These are phyloP conservation scores for Lepidocolaptes lacrymiger DNA, from an alignment of 2,797 vertebrate species.

Conservation along the genomic window DNA sequence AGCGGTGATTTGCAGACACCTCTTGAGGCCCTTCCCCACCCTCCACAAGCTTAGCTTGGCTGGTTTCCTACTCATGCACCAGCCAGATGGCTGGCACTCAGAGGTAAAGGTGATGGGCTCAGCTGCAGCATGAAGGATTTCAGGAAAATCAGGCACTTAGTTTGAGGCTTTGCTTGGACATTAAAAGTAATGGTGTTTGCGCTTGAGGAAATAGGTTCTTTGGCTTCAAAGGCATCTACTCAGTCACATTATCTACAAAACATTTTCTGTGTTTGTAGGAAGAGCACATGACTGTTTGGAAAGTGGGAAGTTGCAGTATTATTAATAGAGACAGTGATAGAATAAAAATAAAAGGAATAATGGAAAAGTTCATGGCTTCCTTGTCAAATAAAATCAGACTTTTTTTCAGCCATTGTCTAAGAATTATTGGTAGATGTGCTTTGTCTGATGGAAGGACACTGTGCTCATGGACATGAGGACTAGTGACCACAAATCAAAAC, in stretches of 20 bases:
- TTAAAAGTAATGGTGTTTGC: neutral
- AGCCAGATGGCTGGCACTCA: neutral
- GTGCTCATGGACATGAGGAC: neutral
- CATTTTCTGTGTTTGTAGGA: neutral
- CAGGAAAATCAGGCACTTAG: neutral
- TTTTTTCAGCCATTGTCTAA: neutral
- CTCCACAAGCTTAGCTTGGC: neutral
- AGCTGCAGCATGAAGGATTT: neutral
- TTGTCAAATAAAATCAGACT: neutral
- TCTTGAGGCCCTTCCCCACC: neutral
- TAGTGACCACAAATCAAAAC: neutral
- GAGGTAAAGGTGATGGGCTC: neutral
- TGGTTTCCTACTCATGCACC: neutral
- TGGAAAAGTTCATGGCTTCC: neutral
- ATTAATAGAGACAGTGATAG: neutral
- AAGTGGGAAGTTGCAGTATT: neutral
- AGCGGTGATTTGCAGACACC: neutral
- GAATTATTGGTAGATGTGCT: neutral
- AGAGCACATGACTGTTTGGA: neutral
- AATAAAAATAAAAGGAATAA: neutral
- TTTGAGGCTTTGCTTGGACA: neutral
- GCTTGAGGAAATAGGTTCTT: neutral
- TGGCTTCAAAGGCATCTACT: conserved; percentile 11
- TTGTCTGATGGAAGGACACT: neutral
- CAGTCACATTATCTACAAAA: neutral